Percentiles rank a stretch among this genome's conserved stretches.
phyloP scores from a whole-genome alignment of 2,113 vertebrate species.

The Toxotes jaculatrix region DNA sequence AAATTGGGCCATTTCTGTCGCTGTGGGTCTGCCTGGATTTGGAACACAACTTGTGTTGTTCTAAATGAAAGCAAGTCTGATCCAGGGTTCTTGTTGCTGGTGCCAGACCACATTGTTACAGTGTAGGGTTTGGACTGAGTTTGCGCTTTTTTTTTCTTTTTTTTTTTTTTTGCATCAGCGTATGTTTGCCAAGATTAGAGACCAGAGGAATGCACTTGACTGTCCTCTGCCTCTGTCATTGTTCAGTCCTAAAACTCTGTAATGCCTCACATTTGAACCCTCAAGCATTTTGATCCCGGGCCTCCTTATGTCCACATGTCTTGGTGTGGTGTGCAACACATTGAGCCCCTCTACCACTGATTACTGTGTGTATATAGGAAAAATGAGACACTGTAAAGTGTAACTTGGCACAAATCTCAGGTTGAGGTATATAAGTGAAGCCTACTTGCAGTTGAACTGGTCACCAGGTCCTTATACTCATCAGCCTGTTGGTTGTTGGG shows the following conservation, averaged over 20 bases:
- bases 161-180: background rate
- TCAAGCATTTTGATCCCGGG: background rate
- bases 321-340: background rate
- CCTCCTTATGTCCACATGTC: background rate
- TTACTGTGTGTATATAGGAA: background rate
- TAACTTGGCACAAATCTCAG: background rate
- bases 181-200: background rate
- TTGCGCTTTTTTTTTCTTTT: background rate
- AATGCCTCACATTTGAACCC: background rate
- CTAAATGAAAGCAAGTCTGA: slow-evolving; percentile 12
- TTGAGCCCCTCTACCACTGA: background rate
- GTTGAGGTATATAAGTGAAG: background rate
- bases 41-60: background rate
- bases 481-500: too few relatives aligned
- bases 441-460: background rate
- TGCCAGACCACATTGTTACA: slow-evolving; percentile 39
- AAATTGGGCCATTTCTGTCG: slow-evolving; percentile 14
- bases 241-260: background rate
- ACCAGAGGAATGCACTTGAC: slow-evolving; percentile 18
- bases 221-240: background rate
- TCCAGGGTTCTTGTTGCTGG: slow-evolving; percentile 6
- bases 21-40: slow-evolving; percentile 12
- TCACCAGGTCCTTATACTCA: too few relatives aligned
- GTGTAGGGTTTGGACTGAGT: background rate
- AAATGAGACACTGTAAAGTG: background rate